These are phyloP conservation scores for Ceyx cyanopectus DNA, from an alignment of 2,113 vertebrate species.

Conservation along the genomic window DNA sequence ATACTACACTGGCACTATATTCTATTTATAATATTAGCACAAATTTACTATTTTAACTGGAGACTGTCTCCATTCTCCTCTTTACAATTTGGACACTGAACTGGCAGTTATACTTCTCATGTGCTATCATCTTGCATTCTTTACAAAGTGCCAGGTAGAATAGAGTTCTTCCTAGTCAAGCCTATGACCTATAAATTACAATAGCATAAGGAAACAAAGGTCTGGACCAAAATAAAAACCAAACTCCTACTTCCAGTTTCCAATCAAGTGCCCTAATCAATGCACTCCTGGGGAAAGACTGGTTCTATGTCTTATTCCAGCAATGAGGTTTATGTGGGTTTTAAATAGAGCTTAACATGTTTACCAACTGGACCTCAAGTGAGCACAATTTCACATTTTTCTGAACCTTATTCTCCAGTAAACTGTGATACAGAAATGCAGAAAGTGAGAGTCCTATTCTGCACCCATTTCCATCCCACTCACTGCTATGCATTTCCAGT, in stretches of 20 bases:
- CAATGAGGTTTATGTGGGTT: neutral
- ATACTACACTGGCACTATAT: neutral
- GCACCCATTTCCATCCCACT: neutral
- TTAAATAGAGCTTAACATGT: neutral
- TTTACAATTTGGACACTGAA: neutral
- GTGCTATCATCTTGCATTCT: neutral
- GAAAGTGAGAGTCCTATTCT: neutral
- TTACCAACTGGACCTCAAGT: neutral
- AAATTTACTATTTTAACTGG: neutral
- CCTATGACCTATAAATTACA: neutral
- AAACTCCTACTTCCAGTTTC: neutral
- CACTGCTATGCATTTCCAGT: neutral
- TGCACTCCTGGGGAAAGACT: neutral
- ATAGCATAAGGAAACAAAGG: neutral
- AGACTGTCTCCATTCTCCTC: neutral
- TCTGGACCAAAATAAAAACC: neutral
- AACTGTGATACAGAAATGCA: neutral
- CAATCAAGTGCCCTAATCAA: neutral
- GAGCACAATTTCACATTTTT: neutral
- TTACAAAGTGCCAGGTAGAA: neutral
- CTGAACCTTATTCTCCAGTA: neutral
- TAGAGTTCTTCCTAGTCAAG: neutral
- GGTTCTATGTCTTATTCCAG: neutral
- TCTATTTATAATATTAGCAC: neutral
- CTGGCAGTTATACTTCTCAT: neutral